Base-by-base conservation (phyloP, 2,888 invertebrate genomes). In the Fragum fragum region DNA sequence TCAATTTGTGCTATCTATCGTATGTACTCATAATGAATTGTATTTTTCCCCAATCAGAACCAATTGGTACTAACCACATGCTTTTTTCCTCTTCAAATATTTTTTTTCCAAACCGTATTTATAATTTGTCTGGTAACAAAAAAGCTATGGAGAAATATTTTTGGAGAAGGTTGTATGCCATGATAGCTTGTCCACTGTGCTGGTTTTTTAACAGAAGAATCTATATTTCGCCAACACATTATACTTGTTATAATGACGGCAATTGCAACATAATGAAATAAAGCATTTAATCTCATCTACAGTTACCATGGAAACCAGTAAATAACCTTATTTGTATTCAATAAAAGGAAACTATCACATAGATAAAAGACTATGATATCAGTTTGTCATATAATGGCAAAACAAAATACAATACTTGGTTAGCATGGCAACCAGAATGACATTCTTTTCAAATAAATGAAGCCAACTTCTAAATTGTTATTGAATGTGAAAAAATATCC, bases 241-340 rank as follows among this genome's bases (percentile, higher is more conserved):
- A 47, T n/a, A 16, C 47, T 47, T 3, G 7, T 47, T 9, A 47
- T 47, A 18, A 47, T n/a, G 47, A 47, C 47, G 18, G n/a, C 47
- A 47, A 47, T 47, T 47, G 47, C 47, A 47, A 47, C 47, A 47
- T 57, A 57, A 57, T 57, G 57, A 57, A 26, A 57, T 57, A 26
- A 23, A 57, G 57, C 57, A 57, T 57, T 26, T 57, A 26, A 57
- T 57, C 26, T 57, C 57, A 57, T 21, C 57, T 26, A 23, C 57
- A 26, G 79, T 79, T 74, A n/a, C 79, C 74, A 74, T 71, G 71
- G 70, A 52, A 74, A 79, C 79, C 73, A 70, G 36, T 74, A 69
- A 59, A 79, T 74, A 52, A 55, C 74, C 57, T 74, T 79, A 79
- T 73, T 73, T 79, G 79, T 59, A 47, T 70, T 53, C 59, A 70